Conservation (phyloP, 2,113 vertebrate species). For the Labeo rohita region DNA sequence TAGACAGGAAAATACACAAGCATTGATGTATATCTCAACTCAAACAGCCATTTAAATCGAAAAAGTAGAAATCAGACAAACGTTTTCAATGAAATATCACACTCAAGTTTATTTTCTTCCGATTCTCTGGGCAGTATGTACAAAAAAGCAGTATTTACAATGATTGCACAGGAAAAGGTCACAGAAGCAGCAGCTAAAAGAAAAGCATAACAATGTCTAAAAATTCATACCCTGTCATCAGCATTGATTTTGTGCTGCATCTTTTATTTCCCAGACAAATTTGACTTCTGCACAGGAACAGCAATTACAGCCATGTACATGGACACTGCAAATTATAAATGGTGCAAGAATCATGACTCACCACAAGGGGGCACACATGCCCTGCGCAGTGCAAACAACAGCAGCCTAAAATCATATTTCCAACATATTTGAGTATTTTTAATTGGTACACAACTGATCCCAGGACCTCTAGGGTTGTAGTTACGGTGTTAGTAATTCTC, state of each 20-base stretch:
- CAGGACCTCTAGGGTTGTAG: neutral
- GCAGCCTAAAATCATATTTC: constrained; percentile 7
- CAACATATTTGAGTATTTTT: neutral
- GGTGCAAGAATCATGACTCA: constrained; percentile 18
- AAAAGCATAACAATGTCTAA: constrained; percentile 38
- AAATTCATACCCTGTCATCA: constrained; percentile 52
- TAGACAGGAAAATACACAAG: neutral
- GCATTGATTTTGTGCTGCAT: constrained; percentile 39
- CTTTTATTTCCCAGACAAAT: constrained; percentile 23
- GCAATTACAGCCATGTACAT: constrained; percentile 32
- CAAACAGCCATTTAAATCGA: neutral
- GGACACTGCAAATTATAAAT: constrained; percentile 31
- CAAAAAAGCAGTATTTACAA: constrained; percentile 61
- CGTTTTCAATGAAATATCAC: constrained; percentile 32
- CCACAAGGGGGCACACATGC: constrained; percentile 36
- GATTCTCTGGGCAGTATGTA: constrained; percentile 50
- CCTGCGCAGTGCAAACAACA: neutral
- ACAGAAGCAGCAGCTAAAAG: constrained; percentile 36
- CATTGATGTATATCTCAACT: neutral
- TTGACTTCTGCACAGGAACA: constrained; percentile 25
- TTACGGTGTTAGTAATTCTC: neutral
- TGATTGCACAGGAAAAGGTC: constrained; percentile 42
- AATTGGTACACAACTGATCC: constrained; percentile 1
- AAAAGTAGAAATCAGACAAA: constrained; percentile 3
- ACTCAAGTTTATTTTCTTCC: constrained; percentile 52